phyloP scores from a whole-genome alignment of 2,888 invertebrate species.

The Volucella bombylans region DNA sequence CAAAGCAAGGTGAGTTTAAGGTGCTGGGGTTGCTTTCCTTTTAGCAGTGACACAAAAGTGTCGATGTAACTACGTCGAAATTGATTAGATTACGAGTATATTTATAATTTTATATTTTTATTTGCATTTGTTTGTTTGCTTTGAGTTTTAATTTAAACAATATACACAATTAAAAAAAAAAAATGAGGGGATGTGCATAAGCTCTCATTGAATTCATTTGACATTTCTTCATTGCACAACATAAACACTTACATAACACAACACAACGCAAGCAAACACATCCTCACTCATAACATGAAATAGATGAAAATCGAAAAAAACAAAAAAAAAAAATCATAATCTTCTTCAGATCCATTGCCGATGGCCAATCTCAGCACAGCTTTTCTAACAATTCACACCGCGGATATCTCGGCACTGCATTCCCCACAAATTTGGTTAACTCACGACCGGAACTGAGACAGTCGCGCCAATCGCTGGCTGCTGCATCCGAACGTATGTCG shows the following conservation, averaged over 20 bases:
- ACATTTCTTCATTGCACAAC: conserved; percentile 34
- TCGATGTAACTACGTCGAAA: conserved; percentile 15
- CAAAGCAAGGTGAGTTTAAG: conserved; percentile 81
- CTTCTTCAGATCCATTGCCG: conserved; percentile 88
- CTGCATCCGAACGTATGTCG: conserved; percentile 91
- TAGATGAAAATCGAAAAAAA: conserved; percentile 46
- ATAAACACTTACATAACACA: conserved; percentile 29
- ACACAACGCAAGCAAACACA: conserved; percentile 3
- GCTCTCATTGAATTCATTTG: conserved; percentile 30
- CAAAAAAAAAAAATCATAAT: conserved; percentile 45
- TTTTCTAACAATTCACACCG: conserved; percentile 92
- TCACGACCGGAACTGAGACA: conserved; percentile 92
- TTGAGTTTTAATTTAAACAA: conserved; percentile 72
- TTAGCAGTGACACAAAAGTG: conserved; percentile 21
- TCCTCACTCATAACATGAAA: conserved; percentile 60
- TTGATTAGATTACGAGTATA: conserved; percentile 7
- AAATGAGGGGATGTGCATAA: conserved; percentile 38
- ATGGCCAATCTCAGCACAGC: conserved; percentile 94
- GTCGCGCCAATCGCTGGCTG: conserved; percentile 92
- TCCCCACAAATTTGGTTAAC: conserved; percentile 90
- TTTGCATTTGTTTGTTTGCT: conserved; percentile 64
- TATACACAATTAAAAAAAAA: conserved; percentile 46
- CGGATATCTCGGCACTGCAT: conserved; percentile 86
- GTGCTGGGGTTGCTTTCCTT: conserved; percentile 4
- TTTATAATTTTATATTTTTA: conserved; percentile 1